Base-by-base conservation (phyloP, 2,797 vertebrate species). In the Gastrophryne carolinensis region DNA sequence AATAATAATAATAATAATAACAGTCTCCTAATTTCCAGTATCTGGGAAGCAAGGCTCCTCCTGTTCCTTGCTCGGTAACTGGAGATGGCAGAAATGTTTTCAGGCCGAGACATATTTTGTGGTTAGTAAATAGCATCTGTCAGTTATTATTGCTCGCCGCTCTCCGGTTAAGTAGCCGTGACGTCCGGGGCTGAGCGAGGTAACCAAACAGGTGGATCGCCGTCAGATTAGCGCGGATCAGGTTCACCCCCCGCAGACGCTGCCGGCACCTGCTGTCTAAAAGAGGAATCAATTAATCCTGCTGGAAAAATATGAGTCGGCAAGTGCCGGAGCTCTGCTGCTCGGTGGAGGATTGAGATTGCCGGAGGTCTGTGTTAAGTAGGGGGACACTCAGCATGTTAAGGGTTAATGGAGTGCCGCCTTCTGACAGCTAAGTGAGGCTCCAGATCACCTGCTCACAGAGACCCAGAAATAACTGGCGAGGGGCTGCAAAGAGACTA, bases 361-460 rank as follows among this genome's bases (percentile, higher is more conserved):
- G 34, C 57, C 15, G 50, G 17, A 13, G 39, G 66, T 9, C 24
- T 35, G 6, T 2, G 26, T 2, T 1, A 5, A 54, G 49, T 29
- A 17, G 56, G n/a, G 24, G 17, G 24, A 27, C 57, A 37, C 73
- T 44, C 3, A 26, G 34, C 27, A 41, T n/a, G 37, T 6, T 30
- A 54, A 47, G 63, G 65, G 57, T 54, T 62, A 54, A 62, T 44
- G 8, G 47, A n/a, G n/a, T n/a, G n/a, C n/a, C n/a, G n/a, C n/a
- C n/a, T n/a, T n/a, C n/a, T n/a, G n/a, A n/a, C n/a, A n/a, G n/a
- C n/a, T n/a, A n/a, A n/a, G n/a, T n/a, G n/a, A n/a, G n/a, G n/a
- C n/a, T n/a, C n/a, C n/a, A n/a, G n/a, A n/a, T n/a, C n/a, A n/a
- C n/a, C n/a, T n/a, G n/a, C n/a, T n/a, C n/a, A n/a, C n/a, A n/a